Evolutionary conservation across 1,140 invertebrate genomes (phyloP), one percentile per base, ranked within the genome.

Genomic region (Cardiocondyla obscurior): DNA sequence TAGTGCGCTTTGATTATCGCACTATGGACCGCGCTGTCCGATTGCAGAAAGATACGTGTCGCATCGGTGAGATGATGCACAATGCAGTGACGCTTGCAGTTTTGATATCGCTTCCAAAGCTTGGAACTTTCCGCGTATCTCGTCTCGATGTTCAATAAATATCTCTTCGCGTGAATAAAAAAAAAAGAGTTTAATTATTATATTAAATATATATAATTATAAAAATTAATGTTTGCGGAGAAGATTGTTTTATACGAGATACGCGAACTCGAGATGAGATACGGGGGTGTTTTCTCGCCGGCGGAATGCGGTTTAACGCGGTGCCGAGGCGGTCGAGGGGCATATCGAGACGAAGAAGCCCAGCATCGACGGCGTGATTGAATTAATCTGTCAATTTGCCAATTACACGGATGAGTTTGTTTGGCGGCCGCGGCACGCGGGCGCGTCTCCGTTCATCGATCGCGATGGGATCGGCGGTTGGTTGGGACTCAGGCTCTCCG

Each of bases 401-500:
- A 94, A 94, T 94, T 93, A 93, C 90, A 92, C 91, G 92, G 91
- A 93, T 93, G 91, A 92, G 90, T 93, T 94, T 94, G 93, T 93
- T 94, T 93, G 93, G 91, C 90, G 89, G 90, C 85, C 81, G 82
- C 84, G 72, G 81, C 83, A 79, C 85, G 82, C 82, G 79, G 82
- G 79, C 72, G 86, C 83, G 74, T 88, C 84, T 85, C 69, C 82
- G 62, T 81, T 90, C 88, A 92, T 92, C 90, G 91, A 92, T 92
- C 91, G 87, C 88, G 85, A 90, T 53, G 86, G 87, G 89, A 91
- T 91, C 87, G 77, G 79, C 81, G 64, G 62, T 49, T 44, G 85
- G 85, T 73, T 87, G 76, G 76, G 76, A 30, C 19, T 10, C 30
- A 8, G 14, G 55, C 33, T 30, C 22, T 39, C 33, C 42, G 57